phyloP scores from a whole-genome alignment of 2,888 invertebrate genomes.

The Anoncus sp. region DNA sequence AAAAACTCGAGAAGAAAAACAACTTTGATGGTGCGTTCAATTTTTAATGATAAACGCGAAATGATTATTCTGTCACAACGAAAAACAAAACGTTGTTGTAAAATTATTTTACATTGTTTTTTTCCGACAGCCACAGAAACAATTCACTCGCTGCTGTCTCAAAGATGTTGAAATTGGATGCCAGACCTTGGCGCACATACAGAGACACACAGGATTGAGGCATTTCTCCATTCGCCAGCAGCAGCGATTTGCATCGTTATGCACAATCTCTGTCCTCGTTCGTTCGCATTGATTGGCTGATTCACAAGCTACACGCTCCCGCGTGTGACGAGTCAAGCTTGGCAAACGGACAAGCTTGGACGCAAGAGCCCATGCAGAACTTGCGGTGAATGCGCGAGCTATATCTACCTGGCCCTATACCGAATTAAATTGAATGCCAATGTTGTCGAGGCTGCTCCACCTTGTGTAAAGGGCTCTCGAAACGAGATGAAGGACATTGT shows the following conservation, averaged over 20 bases:
- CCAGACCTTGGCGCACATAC: too few relatives aligned
- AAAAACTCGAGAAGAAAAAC: conserved; percentile 17
- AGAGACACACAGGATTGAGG: conserved; percentile 8
- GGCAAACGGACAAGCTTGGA: conserved; percentile 29
- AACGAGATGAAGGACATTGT: background rate
- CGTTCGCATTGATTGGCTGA: conserved; percentile 23
- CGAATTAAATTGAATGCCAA: conserved; percentile 75
- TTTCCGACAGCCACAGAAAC: background rate
- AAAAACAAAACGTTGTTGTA: background rate
- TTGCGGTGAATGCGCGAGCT: too few relatives aligned
- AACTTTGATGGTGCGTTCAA: background rate
- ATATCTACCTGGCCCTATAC: conserved; percentile 8
- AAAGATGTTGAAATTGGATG: conserved; percentile 40
- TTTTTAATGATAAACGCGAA: background rate
- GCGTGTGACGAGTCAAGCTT: conserved; percentile 44
- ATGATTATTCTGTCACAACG: background rate
- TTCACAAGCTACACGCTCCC: conserved; percentile 34
- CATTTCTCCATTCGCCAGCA: background rate
- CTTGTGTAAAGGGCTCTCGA: conserved; percentile 10
- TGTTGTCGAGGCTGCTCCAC: conserved; percentile 56
- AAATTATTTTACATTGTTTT: background rate
- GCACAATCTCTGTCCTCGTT: conserved; percentile 2
- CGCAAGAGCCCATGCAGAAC: background rate
- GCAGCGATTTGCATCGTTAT: conserved; percentile 28
- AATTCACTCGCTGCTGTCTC: background rate